These are phyloP conservation scores for Casuarius casuarius DNA, from an alignment of 2,113 vertebrate species.

Conservation along the genomic window DNA sequence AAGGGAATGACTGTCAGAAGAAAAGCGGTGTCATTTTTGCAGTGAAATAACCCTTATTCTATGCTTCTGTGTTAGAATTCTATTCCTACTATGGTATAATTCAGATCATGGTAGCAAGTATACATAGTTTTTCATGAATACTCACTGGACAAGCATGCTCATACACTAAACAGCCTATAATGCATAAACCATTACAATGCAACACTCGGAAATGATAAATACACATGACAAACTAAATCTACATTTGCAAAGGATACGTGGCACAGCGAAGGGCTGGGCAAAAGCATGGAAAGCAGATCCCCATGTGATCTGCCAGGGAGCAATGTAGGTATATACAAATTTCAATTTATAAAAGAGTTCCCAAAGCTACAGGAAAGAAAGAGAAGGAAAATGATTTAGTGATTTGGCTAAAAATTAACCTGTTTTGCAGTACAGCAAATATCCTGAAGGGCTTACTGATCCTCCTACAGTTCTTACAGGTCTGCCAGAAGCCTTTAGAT, in stretches of 20 bases:
- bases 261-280: constrained; percentile 97
- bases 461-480: neutral
- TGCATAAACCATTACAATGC: neutral
- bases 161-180: neutral
- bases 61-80: neutral
- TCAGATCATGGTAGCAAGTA: rapidly evolving
- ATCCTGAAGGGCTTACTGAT: neutral
- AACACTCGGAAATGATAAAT: neutral
- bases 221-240: neutral
- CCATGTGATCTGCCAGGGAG: constrained; percentile 99
- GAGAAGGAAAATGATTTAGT: neutral
- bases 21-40: neutral
- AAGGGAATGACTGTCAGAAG: neutral
- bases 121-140: neutral
- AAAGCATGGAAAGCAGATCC: constrained; percentile 98
- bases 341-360: constrained; percentile 95
- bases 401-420: neutral
- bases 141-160: neutral
- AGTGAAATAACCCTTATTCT: neutral
- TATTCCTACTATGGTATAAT: neutral
- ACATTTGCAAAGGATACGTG: constrained; percentile 91
- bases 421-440: neutral
- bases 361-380: constrained; percentile 83
- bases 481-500: neutral
- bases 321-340: constrained; percentile 98